A percentile compares a stretch with the other conserved stretches of the same genome.
phyloP scores from a whole-genome alignment of 2,888 invertebrate species.

The Amblyjoppa proteus region DNA sequence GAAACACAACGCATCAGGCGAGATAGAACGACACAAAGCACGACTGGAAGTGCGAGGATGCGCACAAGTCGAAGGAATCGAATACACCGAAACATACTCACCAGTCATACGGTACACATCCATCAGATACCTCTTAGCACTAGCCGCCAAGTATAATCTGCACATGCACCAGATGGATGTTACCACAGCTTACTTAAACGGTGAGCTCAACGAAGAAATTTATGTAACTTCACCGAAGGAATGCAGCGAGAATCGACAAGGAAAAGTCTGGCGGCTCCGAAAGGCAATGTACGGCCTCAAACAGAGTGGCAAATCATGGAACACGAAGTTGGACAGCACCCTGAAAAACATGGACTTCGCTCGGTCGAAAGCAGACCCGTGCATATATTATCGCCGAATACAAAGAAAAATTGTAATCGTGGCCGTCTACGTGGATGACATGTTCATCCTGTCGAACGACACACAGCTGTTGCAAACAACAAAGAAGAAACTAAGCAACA shows the following conservation, averaged over 20 bases:
- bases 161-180: slow-evolving; percentile 75
- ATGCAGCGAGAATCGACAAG: background rate
- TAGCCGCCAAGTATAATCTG: slow-evolving; percentile 69
- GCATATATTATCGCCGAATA: slow-evolving; percentile 50
- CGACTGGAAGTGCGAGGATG: slow-evolving; percentile 70
- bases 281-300: slow-evolving; percentile 58
- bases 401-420: slow-evolving; percentile 16
- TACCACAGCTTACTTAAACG: slow-evolving; percentile 74
- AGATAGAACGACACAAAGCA: slow-evolving; percentile 23
- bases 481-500: slow-evolving; percentile 24
- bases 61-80: slow-evolving; percentile 70
- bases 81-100: slow-evolving; percentile 74
- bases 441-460: slow-evolving; percentile 54
- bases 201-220: slow-evolving; percentile 73
- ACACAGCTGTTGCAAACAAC: slow-evolving; percentile 12
- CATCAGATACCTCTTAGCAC: slow-evolving; percentile 70
- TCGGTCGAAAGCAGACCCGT: slow-evolving; percentile 58
- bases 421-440: slow-evolving; percentile 66
- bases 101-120: slow-evolving; percentile 71
- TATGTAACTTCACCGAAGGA: slow-evolving; percentile 61
- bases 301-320: slow-evolving; percentile 63
- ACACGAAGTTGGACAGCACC: slow-evolving; percentile 59
- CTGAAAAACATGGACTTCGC: slow-evolving; percentile 40
- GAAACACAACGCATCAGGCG: slow-evolving; percentile 56
- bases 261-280: slow-evolving; percentile 44